Conservation (phyloP, 64 coral and sea anemone genomes). For the Trachythela sp. region DNA sequence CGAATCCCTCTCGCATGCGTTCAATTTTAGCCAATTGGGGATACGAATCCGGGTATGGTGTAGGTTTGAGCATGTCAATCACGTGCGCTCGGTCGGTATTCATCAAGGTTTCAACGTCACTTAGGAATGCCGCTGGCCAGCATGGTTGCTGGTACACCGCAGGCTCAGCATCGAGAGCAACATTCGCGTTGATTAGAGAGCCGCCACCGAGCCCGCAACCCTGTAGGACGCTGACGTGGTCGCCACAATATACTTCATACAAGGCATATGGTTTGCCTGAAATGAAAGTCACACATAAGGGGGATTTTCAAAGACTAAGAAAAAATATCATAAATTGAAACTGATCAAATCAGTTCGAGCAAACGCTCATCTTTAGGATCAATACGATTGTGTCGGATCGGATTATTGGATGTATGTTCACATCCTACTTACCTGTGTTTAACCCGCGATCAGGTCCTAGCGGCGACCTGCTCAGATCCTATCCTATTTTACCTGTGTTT, state of each 20-base stretch:
- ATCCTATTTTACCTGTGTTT: too few species aligned
- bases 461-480: too few species aligned
- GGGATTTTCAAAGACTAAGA: neutral
- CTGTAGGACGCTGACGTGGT: slow-evolving; percentile 52
- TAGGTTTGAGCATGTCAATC: slow-evolving; percentile 50
- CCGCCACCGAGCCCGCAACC: slow-evolving; percentile 61
- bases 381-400: too few species aligned
- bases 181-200: slow-evolving; percentile 65
- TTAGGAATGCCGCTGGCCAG: slow-evolving; percentile 41
- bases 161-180: slow-evolving; percentile 51
- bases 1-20: slow-evolving; percentile 45
- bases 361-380: too few species aligned
- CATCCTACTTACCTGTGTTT: too few species aligned
- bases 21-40: slow-evolving; percentile 35
- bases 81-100: slow-evolving; percentile 44
- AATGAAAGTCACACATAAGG: neutral
- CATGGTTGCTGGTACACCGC: slow-evolving; percentile 37
- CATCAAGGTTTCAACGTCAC: slow-evolving; percentile 34
- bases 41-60: slow-evolving; percentile 49
- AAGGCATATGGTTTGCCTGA: slow-evolving; percentile 43
- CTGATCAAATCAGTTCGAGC: too few species aligned
- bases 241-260: slow-evolving; percentile 47
- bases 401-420: too few species aligned
- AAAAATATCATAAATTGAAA: neutral
- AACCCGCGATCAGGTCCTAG: too few species aligned